Evolutionary conservation across 2,888 invertebrate genomes (phyloP), one percentile per base, ranked within the genome.

Genomic region (Hydriomena furcata): DNA sequence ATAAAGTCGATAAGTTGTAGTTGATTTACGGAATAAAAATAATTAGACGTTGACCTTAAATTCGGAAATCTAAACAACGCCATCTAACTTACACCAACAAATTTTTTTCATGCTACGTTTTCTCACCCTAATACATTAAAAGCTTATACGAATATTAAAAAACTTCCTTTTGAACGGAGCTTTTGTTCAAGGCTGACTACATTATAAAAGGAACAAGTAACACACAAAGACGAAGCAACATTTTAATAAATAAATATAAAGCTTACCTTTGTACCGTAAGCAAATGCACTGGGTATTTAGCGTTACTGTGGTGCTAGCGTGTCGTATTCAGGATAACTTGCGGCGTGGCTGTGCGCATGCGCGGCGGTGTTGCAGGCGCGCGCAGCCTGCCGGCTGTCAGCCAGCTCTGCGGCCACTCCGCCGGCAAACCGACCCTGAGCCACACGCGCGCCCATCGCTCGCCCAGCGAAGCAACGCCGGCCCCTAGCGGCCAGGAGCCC

Each of bases 401-500:
- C 55, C 48, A 44, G 35, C 28, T 45, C 58, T 61, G 60, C 60
- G 58, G 60, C 74, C 88, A 89, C 84, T 88, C 85, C 87, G 83
- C 86, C 89, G 88, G 84, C 82, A 82, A 69, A 78, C 79, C 80
- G 81, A 81, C 76, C 80, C 73, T 77, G 74, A 81, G 80, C 71
- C 72, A 85, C 80, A 84, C 87, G 84, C 83, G 79, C 81, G 78
- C 75, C 76, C 71, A 69, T 73, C 80, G 82, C 79, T 77, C 83
- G 82, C 84, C 70, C 71, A 76, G 77, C 81, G 76, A 67, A 83
- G 84, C 84, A 82, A 85, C 87, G 84, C 88, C 87, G 87, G 89
- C 88, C 89, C 85, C 73, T 80, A 66, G 86, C 84, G 87, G 86
- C 88, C 84, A 75, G 86, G 80, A 85, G 86, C 86, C 84, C 84